phyloP scores from a whole-genome alignment of 2,888 invertebrate species.

The Melipona beecheii region DNA sequence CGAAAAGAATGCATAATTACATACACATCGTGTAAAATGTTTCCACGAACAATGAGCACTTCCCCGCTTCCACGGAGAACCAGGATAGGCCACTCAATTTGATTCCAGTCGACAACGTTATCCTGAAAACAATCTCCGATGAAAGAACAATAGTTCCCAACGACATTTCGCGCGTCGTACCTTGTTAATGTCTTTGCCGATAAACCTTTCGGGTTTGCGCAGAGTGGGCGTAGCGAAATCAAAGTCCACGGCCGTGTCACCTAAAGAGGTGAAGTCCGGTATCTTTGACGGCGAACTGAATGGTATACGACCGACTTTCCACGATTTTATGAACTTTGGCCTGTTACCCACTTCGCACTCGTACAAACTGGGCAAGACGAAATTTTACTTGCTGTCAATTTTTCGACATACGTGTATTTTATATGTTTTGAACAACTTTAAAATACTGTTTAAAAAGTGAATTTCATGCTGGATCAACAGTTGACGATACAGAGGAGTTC shows the following conservation, averaged over 20 bases:
- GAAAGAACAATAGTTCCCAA: neutral
- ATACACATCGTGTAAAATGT: slow-evolving; percentile 84
- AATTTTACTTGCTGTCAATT: neutral
- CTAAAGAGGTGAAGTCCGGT: slow-evolving; percentile 87
- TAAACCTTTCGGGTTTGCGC: slow-evolving; percentile 59
- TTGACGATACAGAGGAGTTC: neutral
- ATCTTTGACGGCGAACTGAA: slow-evolving; percentile 77
- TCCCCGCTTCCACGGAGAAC: slow-evolving; percentile 94
- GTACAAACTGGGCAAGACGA: slow-evolving; percentile 79
- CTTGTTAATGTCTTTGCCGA: slow-evolving; percentile 51
- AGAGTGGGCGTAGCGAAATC: slow-evolving; percentile 89
- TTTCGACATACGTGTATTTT: neutral
- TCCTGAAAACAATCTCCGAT: slow-evolving; percentile 26
- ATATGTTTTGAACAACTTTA: neutral
- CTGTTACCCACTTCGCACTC: slow-evolving; percentile 81
- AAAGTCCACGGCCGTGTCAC: slow-evolving; percentile 94
- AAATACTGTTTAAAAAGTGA: neutral
- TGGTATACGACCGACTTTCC: slow-evolving; percentile 85
- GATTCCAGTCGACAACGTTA: slow-evolving; percentile 74
- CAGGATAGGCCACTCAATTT: slow-evolving; percentile 90
- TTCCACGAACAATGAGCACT: slow-evolving; percentile 86
- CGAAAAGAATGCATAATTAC: slow-evolving; percentile 30
- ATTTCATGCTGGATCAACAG: neutral
- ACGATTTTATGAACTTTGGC: slow-evolving; percentile 83
- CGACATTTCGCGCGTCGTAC: slow-evolving; percentile 35